phyloP scores from a whole-genome alignment of 2,888 invertebrate species.

The Ophion costatus region DNA sequence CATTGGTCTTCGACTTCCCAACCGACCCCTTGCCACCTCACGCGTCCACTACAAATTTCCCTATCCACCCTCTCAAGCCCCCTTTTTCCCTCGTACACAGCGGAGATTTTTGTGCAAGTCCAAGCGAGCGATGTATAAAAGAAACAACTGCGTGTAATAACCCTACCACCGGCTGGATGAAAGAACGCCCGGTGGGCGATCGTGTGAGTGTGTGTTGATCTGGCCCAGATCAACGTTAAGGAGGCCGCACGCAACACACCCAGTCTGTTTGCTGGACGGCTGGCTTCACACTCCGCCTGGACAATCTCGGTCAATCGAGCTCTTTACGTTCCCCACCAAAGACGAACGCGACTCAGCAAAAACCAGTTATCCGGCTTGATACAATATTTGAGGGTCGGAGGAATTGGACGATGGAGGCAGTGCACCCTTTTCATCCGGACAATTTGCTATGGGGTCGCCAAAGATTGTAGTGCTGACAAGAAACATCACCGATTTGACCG shows the following conservation, averaged over 20 bases:
- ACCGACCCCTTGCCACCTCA: constrained; percentile 22
- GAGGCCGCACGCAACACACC: constrained; percentile 78
- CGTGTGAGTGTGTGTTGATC: constrained; percentile 73
- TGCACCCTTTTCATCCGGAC: background rate
- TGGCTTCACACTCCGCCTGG: constrained; percentile 62
- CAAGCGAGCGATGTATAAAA: constrained; percentile 63
- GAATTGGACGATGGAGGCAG: background rate
- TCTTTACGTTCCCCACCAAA: constrained; percentile 65
- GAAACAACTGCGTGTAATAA: constrained; percentile 69
- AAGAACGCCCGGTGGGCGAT: constrained; percentile 50
- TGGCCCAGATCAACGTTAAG: constrained; percentile 82
- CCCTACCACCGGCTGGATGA: constrained; percentile 43
- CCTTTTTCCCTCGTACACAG: constrained; percentile 11
- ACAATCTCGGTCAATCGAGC: constrained; percentile 67
- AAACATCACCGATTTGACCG: too few relatives aligned
- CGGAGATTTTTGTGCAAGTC: constrained; percentile 36
- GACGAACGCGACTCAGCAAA: constrained; percentile 25
- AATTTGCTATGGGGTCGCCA: background rate
- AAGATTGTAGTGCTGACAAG: background rate
- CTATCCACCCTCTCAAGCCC: background rate
- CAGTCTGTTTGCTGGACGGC: constrained; percentile 68
- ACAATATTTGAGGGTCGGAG: background rate
- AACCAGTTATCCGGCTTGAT: background rate
- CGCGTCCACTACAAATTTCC: constrained; percentile 15
- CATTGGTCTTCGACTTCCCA: constrained; percentile 4